These are phyloP conservation scores for Saturnia pavonia DNA, from an alignment of 2,888 invertebrate genomes.

Conservation along the genomic window DNA sequence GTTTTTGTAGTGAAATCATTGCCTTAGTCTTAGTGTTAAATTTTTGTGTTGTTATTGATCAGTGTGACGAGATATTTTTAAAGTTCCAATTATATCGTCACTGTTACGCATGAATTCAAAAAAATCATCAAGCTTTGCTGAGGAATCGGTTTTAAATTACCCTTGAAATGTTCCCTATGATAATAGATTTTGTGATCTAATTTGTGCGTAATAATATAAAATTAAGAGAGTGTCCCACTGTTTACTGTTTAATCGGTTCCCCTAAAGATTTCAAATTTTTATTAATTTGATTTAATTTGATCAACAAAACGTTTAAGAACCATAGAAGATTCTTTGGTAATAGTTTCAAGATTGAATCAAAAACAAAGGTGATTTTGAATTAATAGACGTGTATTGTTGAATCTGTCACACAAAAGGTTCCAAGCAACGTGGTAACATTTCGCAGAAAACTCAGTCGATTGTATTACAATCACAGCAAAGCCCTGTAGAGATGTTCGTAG, in stretches of 20 bases:
- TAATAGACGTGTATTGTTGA: no score
- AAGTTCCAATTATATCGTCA: conserved; percentile 10
- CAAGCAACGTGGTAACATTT: conserved; percentile 33
- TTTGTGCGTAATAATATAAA: conserved; percentile 22
- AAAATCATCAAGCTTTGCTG: neutral
- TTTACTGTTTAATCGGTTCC: conserved; percentile 21
- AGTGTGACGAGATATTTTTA: neutral
- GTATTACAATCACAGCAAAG: conserved; percentile 29
- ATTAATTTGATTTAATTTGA: conserved; percentile 20
- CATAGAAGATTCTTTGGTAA: neutral
- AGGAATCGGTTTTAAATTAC: neutral
- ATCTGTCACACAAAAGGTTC: conserved; percentile 30
- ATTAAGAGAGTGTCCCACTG: conserved; percentile 23
- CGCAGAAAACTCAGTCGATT: conserved; percentile 28
- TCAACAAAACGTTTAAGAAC: conserved; percentile 9
- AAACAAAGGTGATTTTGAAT: conserved; percentile 24
- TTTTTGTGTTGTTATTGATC: neutral
- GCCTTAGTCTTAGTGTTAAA: neutral
- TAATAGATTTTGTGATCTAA: conserved; percentile 21
- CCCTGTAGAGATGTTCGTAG: conserved; percentile 30
- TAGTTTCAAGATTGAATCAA: conserved; percentile 3
- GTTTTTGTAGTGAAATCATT: neutral
- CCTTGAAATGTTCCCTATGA: conserved; percentile 23
- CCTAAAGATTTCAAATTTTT: conserved; percentile 18
- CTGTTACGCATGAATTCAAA: conserved; percentile 7